Conservation (phyloP, 2,888 invertebrate genomes). For the Meandrusa payeni region DNA sequence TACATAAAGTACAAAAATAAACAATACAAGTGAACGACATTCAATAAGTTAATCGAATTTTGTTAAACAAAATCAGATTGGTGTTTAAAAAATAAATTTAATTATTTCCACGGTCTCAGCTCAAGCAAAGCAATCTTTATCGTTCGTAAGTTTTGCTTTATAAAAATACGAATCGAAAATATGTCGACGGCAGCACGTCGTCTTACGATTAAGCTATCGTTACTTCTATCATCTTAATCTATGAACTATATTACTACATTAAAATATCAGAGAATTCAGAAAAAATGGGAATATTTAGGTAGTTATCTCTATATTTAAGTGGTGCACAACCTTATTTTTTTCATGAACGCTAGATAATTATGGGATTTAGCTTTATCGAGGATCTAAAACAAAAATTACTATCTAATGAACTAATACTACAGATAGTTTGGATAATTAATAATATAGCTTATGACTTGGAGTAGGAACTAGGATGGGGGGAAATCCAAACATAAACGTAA, state of each 20-base stretch:
- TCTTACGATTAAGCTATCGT: conserved; percentile 75
- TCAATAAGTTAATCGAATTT: conserved; percentile 30
- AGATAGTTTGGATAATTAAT: conserved; percentile 49
- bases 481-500: conserved; percentile 38
- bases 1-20: background rate
- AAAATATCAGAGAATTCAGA: conserved; percentile 80
- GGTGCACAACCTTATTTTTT: conserved; percentile 80
- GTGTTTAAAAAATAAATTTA: conserved; percentile 32
- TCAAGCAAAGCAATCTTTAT: conserved; percentile 75
- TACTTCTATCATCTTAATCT: conserved; percentile 69
- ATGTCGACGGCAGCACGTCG: conserved; percentile 74
- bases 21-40: conserved; percentile 1
- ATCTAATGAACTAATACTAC: conserved; percentile 59
- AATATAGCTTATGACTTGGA: conserved; percentile 49
- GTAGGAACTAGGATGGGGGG: conserved; percentile 68
- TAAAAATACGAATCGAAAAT: conserved; percentile 81
- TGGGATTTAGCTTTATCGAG: conserved; percentile 70
- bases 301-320: conserved; percentile 72
- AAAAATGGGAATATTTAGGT: conserved; percentile 76
- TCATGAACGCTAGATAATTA: conserved; percentile 77
- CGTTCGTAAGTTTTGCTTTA: conserved; percentile 79
- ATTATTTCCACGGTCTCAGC: conserved; percentile 67
- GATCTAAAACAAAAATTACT: conserved; percentile 57
- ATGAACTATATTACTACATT: conserved; percentile 69
- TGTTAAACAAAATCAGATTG: conserved; percentile 35